Conservation (phyloP, 1,140 invertebrate genomes). For the Euglossa dilemma region DNA sequence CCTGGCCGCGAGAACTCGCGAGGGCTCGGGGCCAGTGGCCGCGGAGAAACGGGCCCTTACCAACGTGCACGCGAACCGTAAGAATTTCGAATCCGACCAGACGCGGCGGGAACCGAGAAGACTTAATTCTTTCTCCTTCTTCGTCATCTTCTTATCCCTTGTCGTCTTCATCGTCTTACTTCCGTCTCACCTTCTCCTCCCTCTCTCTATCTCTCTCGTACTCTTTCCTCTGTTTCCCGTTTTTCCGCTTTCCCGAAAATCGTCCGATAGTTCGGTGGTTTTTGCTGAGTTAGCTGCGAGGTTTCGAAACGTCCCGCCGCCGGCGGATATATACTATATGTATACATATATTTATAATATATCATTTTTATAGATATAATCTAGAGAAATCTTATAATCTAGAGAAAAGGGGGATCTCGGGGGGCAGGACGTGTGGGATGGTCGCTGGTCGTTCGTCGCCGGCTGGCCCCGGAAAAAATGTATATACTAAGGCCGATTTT, state of each 20-base stretch:
- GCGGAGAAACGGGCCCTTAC: no score
- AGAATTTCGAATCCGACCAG: constrained; percentile 67
- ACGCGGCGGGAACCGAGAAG: constrained; percentile 66
- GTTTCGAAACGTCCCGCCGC: constrained; percentile 69
- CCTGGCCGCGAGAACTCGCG: neutral
- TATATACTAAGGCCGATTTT: constrained; percentile 82
- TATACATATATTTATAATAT: constrained; percentile 69
- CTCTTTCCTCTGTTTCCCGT: neutral
- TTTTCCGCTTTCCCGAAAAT: constrained; percentile 26
- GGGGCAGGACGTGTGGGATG: constrained; percentile 13
- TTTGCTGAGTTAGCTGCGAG: constrained; percentile 70
- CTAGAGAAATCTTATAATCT: constrained; percentile 64
- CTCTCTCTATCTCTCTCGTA: no score
- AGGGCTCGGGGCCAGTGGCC: no score
- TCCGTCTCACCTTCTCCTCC: neutral
- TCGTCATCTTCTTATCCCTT: constrained; percentile 9
- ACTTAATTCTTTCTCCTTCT: constrained; percentile 45
- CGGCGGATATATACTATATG: constrained; percentile 63
- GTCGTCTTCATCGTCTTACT: neutral
- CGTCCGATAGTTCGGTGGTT: constrained; percentile 63
- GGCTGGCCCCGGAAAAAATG: constrained; percentile 72
- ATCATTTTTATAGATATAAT: constrained; percentile 66
- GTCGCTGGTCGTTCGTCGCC: constrained; percentile 56
- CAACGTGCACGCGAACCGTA: constrained; percentile 62
- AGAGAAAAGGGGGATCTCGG: constrained; percentile 46